These are phyloP conservation scores for Vireo griseus DNA, from an alignment of 2,797 vertebrate genomes.

Conservation along the genomic window DNA sequence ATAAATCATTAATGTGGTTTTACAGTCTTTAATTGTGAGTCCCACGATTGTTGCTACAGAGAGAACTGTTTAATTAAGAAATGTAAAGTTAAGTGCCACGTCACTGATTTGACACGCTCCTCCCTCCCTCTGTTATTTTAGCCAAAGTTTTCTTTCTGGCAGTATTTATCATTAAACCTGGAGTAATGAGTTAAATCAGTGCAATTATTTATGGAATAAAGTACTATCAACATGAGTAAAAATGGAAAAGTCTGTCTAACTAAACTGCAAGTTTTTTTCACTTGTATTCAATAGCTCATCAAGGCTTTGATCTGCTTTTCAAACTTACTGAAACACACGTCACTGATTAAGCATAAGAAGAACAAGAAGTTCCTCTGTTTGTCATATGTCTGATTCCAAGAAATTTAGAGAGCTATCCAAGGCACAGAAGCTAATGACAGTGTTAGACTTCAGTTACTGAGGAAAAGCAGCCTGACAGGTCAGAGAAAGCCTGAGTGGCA, in stretches of 20 bases:
- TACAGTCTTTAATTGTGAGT: neutral
- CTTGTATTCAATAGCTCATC: neutral
- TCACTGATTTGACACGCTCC: neutral
- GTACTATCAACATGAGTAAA: neutral
- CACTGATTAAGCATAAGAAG: neutral
- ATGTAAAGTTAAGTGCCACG: neutral
- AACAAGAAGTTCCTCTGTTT: neutral
- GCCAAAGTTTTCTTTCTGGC: neutral
- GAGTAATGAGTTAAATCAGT: neutral
- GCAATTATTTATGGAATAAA: neutral
- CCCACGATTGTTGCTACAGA: neutral
- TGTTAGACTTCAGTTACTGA: neutral
- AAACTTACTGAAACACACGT: neutral
- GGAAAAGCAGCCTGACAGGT: neutral
- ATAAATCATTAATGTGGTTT: neutral
- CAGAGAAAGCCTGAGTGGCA: neutral
- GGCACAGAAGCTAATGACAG: neutral
- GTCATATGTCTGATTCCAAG: neutral
- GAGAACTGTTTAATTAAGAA: neutral
- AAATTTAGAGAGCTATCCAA: neutral
- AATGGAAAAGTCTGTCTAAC: neutral
- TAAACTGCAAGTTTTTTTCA: neutral
- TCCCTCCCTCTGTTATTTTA: neutral
- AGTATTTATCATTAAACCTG: neutral
- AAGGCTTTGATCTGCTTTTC: neutral